Base-by-base conservation (phyloP, 2,113 vertebrate species). In the Nematolebias whitei region DNA sequence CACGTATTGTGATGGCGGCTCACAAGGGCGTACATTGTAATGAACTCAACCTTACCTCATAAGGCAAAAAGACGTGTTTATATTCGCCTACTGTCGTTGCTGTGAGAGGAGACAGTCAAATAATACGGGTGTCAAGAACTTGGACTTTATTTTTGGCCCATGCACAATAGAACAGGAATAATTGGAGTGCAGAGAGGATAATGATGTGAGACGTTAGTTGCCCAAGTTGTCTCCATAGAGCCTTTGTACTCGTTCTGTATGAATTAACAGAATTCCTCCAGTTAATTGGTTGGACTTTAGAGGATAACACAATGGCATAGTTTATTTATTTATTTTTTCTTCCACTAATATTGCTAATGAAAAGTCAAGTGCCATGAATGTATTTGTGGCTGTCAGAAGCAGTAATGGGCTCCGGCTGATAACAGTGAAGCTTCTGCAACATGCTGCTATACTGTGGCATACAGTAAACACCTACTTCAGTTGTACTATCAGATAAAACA, bases 111-210 rank as follows among this genome's bases (percentile, higher is more conserved):
- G 24, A 60, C 57, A 16, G 55, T 73, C 38, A 61, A 66, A 82
- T 77, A 50, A 76, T 61, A 45, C 56, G 45, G 48, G 60, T 69
- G 47, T 80, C 59, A 64, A 40, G 69, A 72, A 71, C 68, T 76
- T 43, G 49, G 57, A 24, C 55, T 59, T 74, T 50, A 45, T 39
- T 80, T 54, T 53, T 35, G 62, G 64, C 57, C 51, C 4, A 1
- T 63, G 74, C 39, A 76, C 70, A 73, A 75, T 11, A 48, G 51
- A 75, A 44, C 45, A 13, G 72, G 40, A 68, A 58, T 77, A 79
- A 85, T 70, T 79, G 51, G 38, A 76, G 48, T 59, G 55, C n/a
- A 68, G 50, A 71, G 47, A 66, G 40, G 57, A 77, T 79, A 66
- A 88, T 68, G 64, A 56, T 60, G 63, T 69, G 65, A 72, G 67